A percentile compares a stretch with the other conserved stretches of the same genome.
phyloP scores from a whole-genome alignment of 1,140 invertebrate species.

The Drosophila chauvacae region DNA sequence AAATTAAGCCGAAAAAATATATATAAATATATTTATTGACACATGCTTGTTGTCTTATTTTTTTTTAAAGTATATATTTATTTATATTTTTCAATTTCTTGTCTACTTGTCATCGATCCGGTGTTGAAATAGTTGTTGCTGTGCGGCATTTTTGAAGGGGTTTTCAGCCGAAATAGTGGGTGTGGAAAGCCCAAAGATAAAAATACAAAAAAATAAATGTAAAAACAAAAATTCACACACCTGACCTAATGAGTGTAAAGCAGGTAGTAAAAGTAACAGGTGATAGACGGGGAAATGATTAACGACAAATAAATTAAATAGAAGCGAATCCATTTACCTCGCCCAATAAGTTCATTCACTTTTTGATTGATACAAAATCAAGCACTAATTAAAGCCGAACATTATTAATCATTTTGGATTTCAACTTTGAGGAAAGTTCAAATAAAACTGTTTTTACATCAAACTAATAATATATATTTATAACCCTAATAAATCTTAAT shows the following conservation, averaged over 20 bases:
- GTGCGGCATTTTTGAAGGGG: conserved; percentile 38
- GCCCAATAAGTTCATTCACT: conserved; percentile 25
- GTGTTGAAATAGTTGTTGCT: conserved; percentile 58
- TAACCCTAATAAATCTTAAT: no score
- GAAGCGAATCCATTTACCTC: conserved; percentile 18
- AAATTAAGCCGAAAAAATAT: not conserved
- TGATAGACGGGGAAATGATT: conserved; percentile 29
- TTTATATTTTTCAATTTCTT: conserved; percentile 2
- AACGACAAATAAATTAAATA: conserved; percentile 14
- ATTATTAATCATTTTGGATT: not conserved
- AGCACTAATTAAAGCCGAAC: not conserved
- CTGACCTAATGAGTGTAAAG: conserved; percentile 24
- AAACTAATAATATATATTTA: no score
- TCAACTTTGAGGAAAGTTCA: not conserved
- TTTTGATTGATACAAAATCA: not conserved
- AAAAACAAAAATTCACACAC: conserved; percentile 15
- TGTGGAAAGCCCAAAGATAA: conserved; percentile 16
- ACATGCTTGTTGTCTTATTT: conserved; percentile 30
- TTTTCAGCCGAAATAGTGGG: not conserved
- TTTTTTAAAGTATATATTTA: not conserved
- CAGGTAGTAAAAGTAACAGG: conserved; percentile 29
- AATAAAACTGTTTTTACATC: no score
- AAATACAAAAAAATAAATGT: not conserved
- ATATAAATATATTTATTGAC: conserved; percentile 36
- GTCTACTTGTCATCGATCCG: conserved; percentile 53